A percentile compares a stretch with the other conserved stretches of the same genome.
These are phyloP conservation scores for Jordanella pulchra DNA, from an alignment of 2,797 vertebrate species.

Conservation along the genomic window DNA sequence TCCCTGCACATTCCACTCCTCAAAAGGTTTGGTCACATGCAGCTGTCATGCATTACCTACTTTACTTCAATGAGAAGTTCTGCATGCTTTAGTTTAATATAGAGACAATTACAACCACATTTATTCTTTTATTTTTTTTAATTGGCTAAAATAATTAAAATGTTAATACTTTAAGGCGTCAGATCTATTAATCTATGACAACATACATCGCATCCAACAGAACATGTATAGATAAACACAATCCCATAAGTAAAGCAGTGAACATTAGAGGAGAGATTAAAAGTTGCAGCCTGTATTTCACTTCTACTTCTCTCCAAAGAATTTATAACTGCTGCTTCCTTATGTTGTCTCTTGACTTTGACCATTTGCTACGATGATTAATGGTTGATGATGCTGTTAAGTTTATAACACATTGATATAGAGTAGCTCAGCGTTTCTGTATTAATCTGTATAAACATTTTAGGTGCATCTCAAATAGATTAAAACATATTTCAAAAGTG, in stretches of 20 bases:
- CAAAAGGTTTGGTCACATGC: conserved; percentile 26
- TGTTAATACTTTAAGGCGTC: background rate
- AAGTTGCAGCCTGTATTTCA: background rate
- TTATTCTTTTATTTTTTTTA: background rate
- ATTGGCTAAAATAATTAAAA: background rate
- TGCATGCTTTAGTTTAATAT: conserved; percentile 2
- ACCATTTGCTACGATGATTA: background rate
- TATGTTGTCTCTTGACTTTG: background rate
- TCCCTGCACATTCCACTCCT: background rate
- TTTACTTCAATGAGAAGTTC: conserved; percentile 6
- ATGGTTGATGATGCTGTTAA: background rate
- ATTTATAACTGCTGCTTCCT: background rate
- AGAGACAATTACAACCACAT: conserved; percentile 8
- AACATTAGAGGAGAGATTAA: background rate
- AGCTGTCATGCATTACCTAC: conserved; percentile 3
- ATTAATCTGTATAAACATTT: background rate
- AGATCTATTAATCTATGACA: background rate
- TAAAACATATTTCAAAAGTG: background rate
- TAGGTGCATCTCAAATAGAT: background rate
- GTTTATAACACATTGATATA: no score
- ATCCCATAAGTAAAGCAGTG: no score
- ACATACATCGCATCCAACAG: background rate
- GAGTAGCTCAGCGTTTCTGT: background rate
- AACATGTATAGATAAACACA: background rate
- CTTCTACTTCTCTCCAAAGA: background rate